phyloP scores from a whole-genome alignment of 2,797 vertebrate species.

The Trematomus bernacchii region DNA sequence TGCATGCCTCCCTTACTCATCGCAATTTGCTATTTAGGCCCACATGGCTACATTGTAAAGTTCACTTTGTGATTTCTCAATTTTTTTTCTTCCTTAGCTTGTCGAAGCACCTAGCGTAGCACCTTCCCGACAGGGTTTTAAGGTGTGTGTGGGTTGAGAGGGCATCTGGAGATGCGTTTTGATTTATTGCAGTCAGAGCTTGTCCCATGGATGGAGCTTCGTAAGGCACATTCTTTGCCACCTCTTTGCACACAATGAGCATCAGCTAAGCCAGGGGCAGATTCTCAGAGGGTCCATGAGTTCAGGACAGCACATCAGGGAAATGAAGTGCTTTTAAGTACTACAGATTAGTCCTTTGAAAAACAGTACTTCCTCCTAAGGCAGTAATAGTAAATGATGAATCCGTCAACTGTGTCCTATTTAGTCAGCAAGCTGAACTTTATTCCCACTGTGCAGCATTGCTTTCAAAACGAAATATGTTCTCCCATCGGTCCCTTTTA shows the following conservation, averaged over 20 bases:
- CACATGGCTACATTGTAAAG: constrained; percentile 76
- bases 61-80: constrained; percentile 73
- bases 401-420: constrained; percentile 45
- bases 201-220: constrained; percentile 65
- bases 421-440: constrained; percentile 42
- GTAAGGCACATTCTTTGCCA: constrained; percentile 59
- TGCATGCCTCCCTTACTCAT: constrained; percentile 76
- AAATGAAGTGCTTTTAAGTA: constrained; percentile 53
- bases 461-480: constrained; percentile 28
- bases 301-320: constrained; percentile 60
- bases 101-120: constrained; percentile 80
- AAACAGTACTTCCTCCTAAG: constrained; percentile 41
- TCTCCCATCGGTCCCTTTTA: constrained; percentile 4
- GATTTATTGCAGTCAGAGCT: constrained; percentile 64
- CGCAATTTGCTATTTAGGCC: constrained; percentile 63
- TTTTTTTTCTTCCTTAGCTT: constrained; percentile 51
- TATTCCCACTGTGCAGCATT: constrained; percentile 24
- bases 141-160: constrained; percentile 57
- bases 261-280: constrained; percentile 53
- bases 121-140: constrained; percentile 70
- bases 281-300: constrained; percentile 48
- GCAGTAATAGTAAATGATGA: constrained; percentile 44
- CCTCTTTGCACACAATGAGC: constrained; percentile 56
- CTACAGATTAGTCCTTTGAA: constrained; percentile 47
- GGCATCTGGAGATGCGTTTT: constrained; percentile 61